Evolutionary conservation across 2,888 invertebrate genomes (phyloP).

Genomic region (Mesodorylaimus sp.): DNA sequence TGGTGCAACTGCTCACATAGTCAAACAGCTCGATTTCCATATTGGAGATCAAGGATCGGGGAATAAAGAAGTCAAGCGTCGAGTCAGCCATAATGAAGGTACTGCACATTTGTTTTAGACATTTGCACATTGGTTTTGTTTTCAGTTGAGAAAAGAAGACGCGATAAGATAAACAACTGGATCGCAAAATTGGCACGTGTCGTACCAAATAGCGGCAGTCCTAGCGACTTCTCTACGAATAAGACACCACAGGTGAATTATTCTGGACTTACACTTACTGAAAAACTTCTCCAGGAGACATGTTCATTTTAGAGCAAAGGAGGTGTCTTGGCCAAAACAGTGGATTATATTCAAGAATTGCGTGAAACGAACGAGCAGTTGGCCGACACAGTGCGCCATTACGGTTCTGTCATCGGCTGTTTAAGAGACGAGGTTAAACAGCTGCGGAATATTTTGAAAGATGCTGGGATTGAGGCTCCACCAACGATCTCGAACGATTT

Average conservation of each 20-base stretch:
- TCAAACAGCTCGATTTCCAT: too few relatives aligned
- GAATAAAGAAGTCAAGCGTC: background rate
- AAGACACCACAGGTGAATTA: background rate
- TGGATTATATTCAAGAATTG: constrained; percentile 73
- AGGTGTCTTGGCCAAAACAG: constrained; percentile 80
- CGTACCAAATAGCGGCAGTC: constrained; percentile 42
- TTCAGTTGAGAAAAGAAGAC: constrained; percentile 61
- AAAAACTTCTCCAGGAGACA: background rate
- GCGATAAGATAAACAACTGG: constrained; percentile 94
- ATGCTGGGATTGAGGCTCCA: background rate
- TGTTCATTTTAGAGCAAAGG: constrained; percentile 57
- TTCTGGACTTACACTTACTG: background rate
- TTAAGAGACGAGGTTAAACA: background rate
- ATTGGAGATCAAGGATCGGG: background rate
- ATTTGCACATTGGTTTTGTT: constrained; percentile 3
- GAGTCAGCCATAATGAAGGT: background rate
- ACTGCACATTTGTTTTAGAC: background rate
- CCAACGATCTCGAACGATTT: too few relatives aligned
- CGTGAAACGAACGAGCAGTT: constrained; percentile 56
- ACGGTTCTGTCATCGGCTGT: background rate
- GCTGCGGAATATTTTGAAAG: background rate
- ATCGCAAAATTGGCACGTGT: constrained; percentile 75
- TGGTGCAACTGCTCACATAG: background rate
- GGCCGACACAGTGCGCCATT: constrained; percentile 36
- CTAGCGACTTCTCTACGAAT: background rate